Percentiles rank a stretch among this genome's conserved stretches.
Conservation (phyloP, 2,113 vertebrate genomes). For the Mirounga angustirostris region DNA sequence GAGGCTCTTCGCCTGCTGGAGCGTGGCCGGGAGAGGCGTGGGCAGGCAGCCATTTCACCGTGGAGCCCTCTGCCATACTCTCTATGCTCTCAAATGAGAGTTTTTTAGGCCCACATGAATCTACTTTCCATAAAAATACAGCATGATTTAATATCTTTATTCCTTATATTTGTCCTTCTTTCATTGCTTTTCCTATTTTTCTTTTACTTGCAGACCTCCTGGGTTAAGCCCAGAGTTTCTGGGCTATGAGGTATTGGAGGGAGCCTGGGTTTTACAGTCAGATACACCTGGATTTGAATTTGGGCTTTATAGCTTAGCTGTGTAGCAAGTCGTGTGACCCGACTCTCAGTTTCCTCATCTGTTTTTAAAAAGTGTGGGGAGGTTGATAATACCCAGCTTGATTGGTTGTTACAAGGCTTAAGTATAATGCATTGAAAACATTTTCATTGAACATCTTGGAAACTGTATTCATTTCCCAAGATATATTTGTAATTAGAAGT, state of each 20-base stretch:
- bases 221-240: neutral
- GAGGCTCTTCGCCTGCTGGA: neutral
- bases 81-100: neutral
- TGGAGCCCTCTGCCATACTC: neutral
- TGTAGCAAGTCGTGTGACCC: neutral
- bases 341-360: neutral
- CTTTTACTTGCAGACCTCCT: neutral
- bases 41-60: neutral
- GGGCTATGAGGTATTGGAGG: neutral
- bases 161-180: neutral
- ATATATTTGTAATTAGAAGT: neutral
- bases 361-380: neutral
- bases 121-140: neutral
- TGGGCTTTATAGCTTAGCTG: neutral
- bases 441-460: neutral
- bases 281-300: neutral
- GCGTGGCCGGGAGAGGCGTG: fast-evolving
- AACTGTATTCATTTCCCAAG: neutral
- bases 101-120: neutral
- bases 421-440: neutral
- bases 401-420: neutral
- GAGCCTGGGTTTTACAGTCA: conserved; percentile 10
- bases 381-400: neutral
- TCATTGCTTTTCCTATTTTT: neutral
- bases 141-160: neutral